Base-by-base conservation (phyloP, 2,888 invertebrate species). In the Caenorhabditis wallacei region DNA sequence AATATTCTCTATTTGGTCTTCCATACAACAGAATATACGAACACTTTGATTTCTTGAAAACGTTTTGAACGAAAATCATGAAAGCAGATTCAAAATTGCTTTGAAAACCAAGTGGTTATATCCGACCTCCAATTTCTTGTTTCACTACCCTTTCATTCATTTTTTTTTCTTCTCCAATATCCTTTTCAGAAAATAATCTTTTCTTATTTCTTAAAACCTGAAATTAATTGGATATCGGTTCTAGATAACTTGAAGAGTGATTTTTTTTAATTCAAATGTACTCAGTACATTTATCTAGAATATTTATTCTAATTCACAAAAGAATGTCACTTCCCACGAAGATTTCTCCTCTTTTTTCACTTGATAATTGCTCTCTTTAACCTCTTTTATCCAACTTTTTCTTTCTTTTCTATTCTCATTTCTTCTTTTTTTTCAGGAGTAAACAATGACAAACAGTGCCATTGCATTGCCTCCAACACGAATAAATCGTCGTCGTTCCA, bases 391-490 rank as follows among this genome's bases (percentile, higher is more conserved):
- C 11, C 61, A 22, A 46, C 7, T 57, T 43, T 46, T 46, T 46
- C 30, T 26, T 57, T 43, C 26, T 13, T 26, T 2, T 61, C 16
- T 68, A 26, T 43, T 56, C 30, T 26, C 56, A 8, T 8, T 48
- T 64, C 1, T 30, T 64, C n/a, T 3, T 20, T 18, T 16, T 30
- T 30, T 56, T 20, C 56, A 59, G 51, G 18, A 13, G 10, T 16
- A 59, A 26, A 57, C 16, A 59, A 82, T 82, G 82, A 82, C 82
- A 13, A 82, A 82, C 68, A 82, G 72, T 66, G 72, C 48, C 20
- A 43, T 80, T 20, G 57, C 56, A 26, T 72, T 78, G 64, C 68
- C 82, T 24, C 46, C 76, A 53, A 72, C 63, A 22, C 64, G 82
- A 40, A 78, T 82, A 48, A 82, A 76, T 24, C 78, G 82, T 24